Conservation (phyloP, 2,888 invertebrate species). For the Melanotus villosus region DNA sequence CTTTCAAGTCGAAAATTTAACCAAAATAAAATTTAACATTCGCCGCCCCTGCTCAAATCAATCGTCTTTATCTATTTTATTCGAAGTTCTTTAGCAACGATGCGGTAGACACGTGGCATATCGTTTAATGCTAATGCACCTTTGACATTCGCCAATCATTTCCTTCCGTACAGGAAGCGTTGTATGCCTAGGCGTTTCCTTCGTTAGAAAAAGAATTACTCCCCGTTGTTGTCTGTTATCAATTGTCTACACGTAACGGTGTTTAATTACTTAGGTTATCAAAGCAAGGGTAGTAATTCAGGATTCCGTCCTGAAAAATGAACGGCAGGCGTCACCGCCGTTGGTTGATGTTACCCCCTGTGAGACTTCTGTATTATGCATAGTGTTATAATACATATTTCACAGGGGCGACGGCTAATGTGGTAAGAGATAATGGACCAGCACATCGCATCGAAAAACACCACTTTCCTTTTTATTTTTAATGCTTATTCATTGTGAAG, state of each 20-base stretch:
- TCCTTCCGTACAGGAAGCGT: constrained; percentile 54
- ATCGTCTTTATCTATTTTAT: constrained; percentile 43
- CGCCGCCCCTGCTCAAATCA: constrained; percentile 36
- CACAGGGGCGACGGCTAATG: constrained; percentile 60
- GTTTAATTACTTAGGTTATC: neutral
- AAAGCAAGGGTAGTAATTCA: neutral
- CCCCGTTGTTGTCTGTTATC: neutral
- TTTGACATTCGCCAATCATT: constrained; percentile 61
- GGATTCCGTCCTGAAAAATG: neutral
- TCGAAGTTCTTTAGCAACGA: constrained; percentile 45
- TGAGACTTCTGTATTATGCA: constrained; percentile 61
- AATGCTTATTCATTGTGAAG: constrained; percentile 51
- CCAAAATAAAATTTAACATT: no score
- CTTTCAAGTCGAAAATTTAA: no score
- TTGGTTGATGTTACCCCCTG: constrained; percentile 26
- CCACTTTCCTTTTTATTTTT: constrained; percentile 57
- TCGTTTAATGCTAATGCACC: constrained; percentile 58
- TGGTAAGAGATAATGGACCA: constrained; percentile 58
- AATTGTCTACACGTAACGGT: neutral
- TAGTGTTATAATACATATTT: constrained; percentile 65
- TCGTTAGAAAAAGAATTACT: neutral
- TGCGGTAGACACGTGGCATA: constrained; percentile 54
- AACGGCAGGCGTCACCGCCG: neutral
- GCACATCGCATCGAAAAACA: constrained; percentile 56
- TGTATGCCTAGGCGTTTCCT: constrained; percentile 21